Conservation (phyloP, 2,113 vertebrate genomes). For the Chionomys nivalis region DNA sequence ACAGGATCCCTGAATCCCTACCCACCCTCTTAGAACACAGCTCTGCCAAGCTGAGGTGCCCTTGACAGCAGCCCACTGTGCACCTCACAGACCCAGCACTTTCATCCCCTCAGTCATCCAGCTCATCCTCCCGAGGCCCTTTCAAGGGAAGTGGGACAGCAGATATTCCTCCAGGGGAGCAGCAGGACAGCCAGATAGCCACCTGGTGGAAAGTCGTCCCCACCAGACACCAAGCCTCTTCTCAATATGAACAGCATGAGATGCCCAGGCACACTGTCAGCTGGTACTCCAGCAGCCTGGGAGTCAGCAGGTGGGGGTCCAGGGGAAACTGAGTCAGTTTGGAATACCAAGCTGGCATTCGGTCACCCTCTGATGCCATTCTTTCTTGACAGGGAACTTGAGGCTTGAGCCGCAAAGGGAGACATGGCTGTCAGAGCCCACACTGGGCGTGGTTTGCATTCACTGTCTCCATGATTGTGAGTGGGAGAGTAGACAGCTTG, state of each 20-base stretch:
- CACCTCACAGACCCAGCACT: rapidly evolving
- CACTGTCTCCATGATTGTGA: background rate
- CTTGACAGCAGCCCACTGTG: background rate
- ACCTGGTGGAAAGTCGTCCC: rapidly evolving
- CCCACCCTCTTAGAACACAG: background rate
- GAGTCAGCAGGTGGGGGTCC: background rate
- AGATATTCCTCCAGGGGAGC: background rate
- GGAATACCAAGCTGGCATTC: background rate
- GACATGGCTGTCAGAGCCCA: background rate
- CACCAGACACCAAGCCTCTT: background rate
- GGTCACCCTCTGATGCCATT: background rate
- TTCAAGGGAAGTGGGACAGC: too few species aligned
- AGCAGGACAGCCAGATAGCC: rapidly evolving
- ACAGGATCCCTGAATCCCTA: background rate
- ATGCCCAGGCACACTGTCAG: rapidly evolving
- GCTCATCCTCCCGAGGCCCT: background rate
- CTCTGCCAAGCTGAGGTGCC: background rate
- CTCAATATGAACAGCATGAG: rapidly evolving
- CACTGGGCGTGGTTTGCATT: rapidly evolving
- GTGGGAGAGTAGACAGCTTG: background rate
- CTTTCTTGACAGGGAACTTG: rapidly evolving
- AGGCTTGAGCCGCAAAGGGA: background rate
- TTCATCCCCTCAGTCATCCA: rapidly evolving
- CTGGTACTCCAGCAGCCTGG: background rate
- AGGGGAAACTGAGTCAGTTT: background rate